A percentile compares a stretch with the other conserved stretches of the same genome.
Evolutionary conservation across 1,140 invertebrate genomes (phyloP).

Genomic region (Drosophila serrata): DNA sequence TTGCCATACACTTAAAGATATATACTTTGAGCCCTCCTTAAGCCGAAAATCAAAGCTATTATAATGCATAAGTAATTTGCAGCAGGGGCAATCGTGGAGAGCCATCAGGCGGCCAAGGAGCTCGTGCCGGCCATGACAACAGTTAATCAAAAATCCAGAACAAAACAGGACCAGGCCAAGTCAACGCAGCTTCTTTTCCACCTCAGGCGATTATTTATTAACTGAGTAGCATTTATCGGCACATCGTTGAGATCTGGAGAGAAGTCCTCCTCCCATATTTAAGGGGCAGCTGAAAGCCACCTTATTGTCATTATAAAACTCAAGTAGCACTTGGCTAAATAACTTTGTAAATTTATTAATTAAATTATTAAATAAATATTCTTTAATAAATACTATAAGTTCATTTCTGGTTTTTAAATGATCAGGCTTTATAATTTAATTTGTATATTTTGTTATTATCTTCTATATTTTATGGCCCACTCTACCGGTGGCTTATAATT

Average conservation of each 20-base stretch:
- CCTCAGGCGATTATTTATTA: slow-evolving; percentile 71
- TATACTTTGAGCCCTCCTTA: slow-evolving; percentile 1
- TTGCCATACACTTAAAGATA: not conserved
- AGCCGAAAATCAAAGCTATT: slow-evolving; percentile 74
- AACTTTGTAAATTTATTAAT: not conserved
- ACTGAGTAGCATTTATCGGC: slow-evolving; percentile 68
- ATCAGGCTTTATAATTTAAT: not conserved
- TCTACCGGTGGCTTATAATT: too few species aligned
- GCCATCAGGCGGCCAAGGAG: slow-evolving; percentile 54
- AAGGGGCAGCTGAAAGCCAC: not conserved
- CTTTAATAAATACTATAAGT: not conserved
- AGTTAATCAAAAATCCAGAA: slow-evolving; percentile 71
- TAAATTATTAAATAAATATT: not conserved
- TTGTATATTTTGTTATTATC: not conserved
- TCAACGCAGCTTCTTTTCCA: slow-evolving; percentile 24
- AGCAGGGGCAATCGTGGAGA: slow-evolving; percentile 65
- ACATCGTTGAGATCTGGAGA: slow-evolving; percentile 47
- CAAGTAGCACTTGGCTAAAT: not conserved
- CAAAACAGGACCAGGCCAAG: slow-evolving; percentile 13
- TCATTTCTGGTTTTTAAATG: not conserved
- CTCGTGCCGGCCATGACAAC: slow-evolving; percentile 74
- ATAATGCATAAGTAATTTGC: slow-evolving; percentile 83
- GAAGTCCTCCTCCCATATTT: slow-evolving; percentile 30
- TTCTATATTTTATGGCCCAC: not conserved
- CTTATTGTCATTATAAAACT: slow-evolving; percentile 5